These are phyloP conservation scores for Ictidomys tridecemlineatus DNA, from an alignment of 2,113 vertebrate genomes.

Conservation along the genomic window DNA sequence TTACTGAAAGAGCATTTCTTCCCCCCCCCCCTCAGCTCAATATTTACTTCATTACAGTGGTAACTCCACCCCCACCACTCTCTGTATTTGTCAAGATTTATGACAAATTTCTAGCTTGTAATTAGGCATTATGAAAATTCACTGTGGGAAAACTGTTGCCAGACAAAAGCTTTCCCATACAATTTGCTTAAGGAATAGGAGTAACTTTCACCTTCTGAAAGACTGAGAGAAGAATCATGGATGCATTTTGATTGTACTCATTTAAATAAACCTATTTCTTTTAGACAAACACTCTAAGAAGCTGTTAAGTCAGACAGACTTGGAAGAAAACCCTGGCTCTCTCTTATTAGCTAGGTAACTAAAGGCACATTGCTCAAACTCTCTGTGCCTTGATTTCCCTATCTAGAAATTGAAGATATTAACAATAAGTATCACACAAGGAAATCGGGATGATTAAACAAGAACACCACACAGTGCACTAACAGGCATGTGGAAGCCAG, in stretches of 20 bases:
- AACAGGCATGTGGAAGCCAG: background rate
- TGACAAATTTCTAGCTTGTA: slow-evolving; percentile 57
- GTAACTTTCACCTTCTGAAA: slow-evolving; percentile 50
- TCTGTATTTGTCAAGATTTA: slow-evolving; percentile 58
- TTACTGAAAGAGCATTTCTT: slow-evolving; percentile 37
- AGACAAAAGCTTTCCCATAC: background rate
- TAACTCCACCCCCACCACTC: background rate
- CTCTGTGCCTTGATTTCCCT: background rate
- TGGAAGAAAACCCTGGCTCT: background rate
- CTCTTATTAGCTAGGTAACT: background rate
- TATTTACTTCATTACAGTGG: slow-evolving; percentile 52
- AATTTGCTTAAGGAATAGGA: slow-evolving; percentile 41
- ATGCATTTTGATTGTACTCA: background rate
- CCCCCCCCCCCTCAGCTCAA: slow-evolving; percentile 1
- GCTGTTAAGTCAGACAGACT: background rate
- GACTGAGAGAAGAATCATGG: background rate
- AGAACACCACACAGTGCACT: background rate
- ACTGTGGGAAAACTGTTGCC: slow-evolving; percentile 22
- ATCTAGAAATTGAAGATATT: slow-evolving; percentile 29
- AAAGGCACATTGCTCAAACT: background rate
- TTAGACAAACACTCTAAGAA: background rate
- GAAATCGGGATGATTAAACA: background rate
- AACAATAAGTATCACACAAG: background rate
- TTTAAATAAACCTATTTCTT: background rate
- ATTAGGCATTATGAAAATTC: slow-evolving; percentile 61